Conservation (phyloP, 2,113 vertebrate species). For the Crotalus viridis region DNA sequence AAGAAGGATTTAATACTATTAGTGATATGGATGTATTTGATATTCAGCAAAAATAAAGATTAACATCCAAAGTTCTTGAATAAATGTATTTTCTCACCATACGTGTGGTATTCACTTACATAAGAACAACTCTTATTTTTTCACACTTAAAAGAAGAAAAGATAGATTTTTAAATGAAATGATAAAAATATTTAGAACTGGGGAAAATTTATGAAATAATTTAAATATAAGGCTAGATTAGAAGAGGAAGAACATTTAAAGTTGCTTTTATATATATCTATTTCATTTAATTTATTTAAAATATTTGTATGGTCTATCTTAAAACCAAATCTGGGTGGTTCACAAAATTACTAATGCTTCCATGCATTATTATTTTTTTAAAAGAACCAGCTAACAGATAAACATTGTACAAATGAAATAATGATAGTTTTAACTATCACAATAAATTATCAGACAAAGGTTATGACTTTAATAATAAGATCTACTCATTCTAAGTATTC, state of each 20-base stretch:
- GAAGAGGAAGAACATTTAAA: constrained; percentile 34
- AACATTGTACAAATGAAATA: constrained; percentile 69
- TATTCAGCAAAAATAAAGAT: not conserved
- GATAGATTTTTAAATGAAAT: not conserved
- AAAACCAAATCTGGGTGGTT: not conserved
- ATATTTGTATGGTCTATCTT: not conserved
- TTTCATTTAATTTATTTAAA: not conserved
- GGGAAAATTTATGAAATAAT: not conserved
- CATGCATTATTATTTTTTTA: constrained; percentile 55
- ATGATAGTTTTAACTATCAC: constrained; percentile 68
- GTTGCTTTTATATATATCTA: constrained; percentile 45
- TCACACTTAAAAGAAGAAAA: not conserved
- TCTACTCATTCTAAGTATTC: constrained; percentile 68
- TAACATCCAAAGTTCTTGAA: not conserved
- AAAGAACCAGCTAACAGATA: constrained; percentile 51
- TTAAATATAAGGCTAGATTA: not conserved
- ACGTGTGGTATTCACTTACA: not conserved
- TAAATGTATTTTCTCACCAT: not conserved
- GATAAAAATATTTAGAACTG: not conserved
- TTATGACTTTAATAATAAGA: constrained; percentile 62
- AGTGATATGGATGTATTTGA: not conserved
- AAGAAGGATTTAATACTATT: not conserved
- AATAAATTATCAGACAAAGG: constrained; percentile 66
- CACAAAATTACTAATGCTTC: constrained; percentile 49
- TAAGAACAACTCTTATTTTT: not conserved